Base-by-base conservation (phyloP, 2,888 invertebrate genomes). In the Danaus chrysippus region DNA sequence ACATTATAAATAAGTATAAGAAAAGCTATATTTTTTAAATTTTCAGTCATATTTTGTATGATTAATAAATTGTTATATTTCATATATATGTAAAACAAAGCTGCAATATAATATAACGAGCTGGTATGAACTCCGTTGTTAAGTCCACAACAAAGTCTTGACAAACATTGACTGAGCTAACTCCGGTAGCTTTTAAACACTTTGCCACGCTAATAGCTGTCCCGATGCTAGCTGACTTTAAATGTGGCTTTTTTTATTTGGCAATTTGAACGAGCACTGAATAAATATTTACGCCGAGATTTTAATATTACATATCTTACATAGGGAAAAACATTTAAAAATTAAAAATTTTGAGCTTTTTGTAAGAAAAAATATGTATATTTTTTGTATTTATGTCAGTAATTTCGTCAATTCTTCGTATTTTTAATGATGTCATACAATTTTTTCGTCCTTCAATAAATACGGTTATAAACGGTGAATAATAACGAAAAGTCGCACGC, bases 161-260 rank as follows among this genome's bases (percentile, higher is more conserved):
- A 49, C 76, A 83, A 87, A 89, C 79, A 88, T 87, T 88, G 82
- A 85, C 87, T 66, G 66, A 82, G 83, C 77, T 82, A 86, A 87
- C 79, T 81, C 86, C 90, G 82, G 90, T 87, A 88, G 89, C 88
- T 86, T 85, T 87, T 84, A 72, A 66, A 82, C 83, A 86, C 85
- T 87, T 85, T 86, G 80, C 76, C 70, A 77, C 72, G 88, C 87
- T 91, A 90, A 90, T 89, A 87, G 86, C 82, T 84, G 86, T 85
- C 86, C 81, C 79, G 81, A 15, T n/a, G 49, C 2, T 10, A 43
- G 43, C 5, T 49, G 9, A 6, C 17, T 49, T 49, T 17, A 11
- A 17, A 49, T 17, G 10, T 49, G 46, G 11, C 17, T 49, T 49
- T 49, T 49, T 49, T 49, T 17, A n/a, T 49, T 49, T 17, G 17